Evolutionary conservation across 1,140 invertebrate genomes (phyloP).

Genomic region (Cherax destructor): DNA sequence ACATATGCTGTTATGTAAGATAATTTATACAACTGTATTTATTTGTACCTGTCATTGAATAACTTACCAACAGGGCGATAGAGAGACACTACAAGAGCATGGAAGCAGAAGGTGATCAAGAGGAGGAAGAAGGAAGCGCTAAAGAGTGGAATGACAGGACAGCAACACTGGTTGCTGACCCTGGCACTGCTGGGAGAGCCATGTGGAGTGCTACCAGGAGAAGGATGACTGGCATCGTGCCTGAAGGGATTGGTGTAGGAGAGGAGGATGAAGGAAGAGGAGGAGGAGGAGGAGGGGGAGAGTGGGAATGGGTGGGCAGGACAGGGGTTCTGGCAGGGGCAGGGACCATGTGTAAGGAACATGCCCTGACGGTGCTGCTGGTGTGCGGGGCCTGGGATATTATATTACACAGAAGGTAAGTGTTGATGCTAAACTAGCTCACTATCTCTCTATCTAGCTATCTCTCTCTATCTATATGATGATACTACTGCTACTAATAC

Average conservation of each 20-base stretch:
- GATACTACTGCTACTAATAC: too few species aligned
- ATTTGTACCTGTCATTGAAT: too few species aligned
- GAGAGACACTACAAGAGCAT: too few species aligned
- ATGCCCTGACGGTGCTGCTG: conserved; percentile 44
- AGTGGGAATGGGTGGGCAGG: conserved; percentile 15
- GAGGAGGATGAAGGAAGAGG: background rate
- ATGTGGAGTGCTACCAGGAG: background rate
- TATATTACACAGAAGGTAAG: conserved; percentile 39
- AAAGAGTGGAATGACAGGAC: background rate
- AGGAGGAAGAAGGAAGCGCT: background rate
- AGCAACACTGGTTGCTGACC: too few species aligned
- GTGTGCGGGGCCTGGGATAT: conserved; percentile 58
- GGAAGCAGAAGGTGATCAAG: background rate
- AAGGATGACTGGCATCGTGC: background rate
- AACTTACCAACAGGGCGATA: too few species aligned
- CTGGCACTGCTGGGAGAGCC: background rate
- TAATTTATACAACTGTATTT: too few species aligned
- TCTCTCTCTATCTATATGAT: background rate
- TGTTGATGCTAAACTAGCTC: too few species aligned
- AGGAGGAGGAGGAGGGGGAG: conserved; percentile 1
- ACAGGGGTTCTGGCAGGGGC: conserved; percentile 38
- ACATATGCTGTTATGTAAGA: too few species aligned
- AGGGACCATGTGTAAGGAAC: conserved; percentile 58
- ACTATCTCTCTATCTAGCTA: background rate
- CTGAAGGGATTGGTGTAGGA: background rate